A percentile compares a stretch with the other conserved stretches of the same genome.
These are phyloP conservation scores for Drosophila sturtevanti DNA, from an alignment of 1,140 invertebrate genomes.

Conservation along the genomic window DNA sequence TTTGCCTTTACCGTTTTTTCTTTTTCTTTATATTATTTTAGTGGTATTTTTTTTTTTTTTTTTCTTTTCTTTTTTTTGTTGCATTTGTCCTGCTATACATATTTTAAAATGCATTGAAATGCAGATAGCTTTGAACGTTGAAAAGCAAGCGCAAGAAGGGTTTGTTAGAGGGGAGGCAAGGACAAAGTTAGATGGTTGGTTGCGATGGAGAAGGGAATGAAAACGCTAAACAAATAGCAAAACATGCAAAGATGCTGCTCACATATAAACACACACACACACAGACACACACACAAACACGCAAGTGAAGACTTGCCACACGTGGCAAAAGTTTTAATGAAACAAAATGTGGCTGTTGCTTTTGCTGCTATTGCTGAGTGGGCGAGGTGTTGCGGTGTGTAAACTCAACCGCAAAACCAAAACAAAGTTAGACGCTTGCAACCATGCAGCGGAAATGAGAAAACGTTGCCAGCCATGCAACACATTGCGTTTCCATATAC, in stretches of 20 bases:
- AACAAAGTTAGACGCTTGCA: conserved; percentile 37
- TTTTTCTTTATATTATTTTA: conserved; percentile 3
- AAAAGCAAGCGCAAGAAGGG: neutral
- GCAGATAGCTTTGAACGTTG: conserved; percentile 47
- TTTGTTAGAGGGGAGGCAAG: neutral
- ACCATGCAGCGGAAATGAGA: conserved; percentile 68
- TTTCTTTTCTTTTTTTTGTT: conserved; percentile 5
- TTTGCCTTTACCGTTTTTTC: conserved; percentile 16
- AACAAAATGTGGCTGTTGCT: conserved; percentile 62
- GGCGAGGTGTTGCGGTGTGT: conserved; percentile 54
- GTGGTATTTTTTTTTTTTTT: neutral
- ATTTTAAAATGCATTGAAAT: conserved; percentile 69
- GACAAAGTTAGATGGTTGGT: neutral
- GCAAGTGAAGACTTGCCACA: conserved; percentile 41
- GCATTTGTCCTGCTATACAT: conserved; percentile 46
- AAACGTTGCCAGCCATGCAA: conserved; percentile 40
- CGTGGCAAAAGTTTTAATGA: conserved; percentile 75
- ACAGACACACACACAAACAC: conserved; percentile 13
- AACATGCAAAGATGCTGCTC: conserved; percentile 70
- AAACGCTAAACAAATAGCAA: conserved; percentile 68
- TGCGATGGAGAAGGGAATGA: conserved; percentile 17
- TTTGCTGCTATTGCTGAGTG: conserved; percentile 27
- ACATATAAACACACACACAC: conserved; percentile 44
- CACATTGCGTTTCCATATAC: neutral
- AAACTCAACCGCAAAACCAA: conserved; percentile 64